phyloP scores from a whole-genome alignment of 2,113 vertebrate species.

The Eclectus roratus region DNA sequence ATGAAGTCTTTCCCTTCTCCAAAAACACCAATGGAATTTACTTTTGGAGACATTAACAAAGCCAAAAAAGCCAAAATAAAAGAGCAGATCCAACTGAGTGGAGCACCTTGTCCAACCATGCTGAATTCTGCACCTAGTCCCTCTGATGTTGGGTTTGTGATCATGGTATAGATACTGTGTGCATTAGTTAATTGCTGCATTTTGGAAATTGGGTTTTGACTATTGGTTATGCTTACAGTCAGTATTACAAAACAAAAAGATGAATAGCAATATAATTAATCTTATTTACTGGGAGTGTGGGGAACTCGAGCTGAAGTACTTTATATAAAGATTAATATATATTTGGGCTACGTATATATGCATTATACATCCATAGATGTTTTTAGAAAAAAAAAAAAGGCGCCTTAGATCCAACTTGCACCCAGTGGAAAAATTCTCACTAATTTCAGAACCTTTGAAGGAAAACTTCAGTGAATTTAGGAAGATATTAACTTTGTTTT shows the following conservation, averaged over 20 bases:
- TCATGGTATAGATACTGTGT: neutral
- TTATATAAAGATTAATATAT: neutral
- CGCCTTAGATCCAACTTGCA: neutral
- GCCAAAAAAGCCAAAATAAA: neutral
- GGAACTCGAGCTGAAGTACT: neutral
- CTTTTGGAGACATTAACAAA: neutral
- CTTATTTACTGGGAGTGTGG: neutral
- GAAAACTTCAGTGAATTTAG: slow-evolving; percentile 27
- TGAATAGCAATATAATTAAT: neutral
- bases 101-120: neutral
- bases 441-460: neutral
- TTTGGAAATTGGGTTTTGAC: neutral
- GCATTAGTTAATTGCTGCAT: neutral
- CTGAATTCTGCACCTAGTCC: neutral
- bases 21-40: neutral
- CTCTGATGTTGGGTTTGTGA: neutral
- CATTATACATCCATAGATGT: neutral
- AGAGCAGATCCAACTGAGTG: fast-evolving
- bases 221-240: neutral
- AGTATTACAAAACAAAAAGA: neutral
- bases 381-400: neutral
- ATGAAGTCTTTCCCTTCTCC: neutral
- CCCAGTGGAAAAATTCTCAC: neutral
- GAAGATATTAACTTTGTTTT: slow-evolving; percentile 1
- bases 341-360: neutral